Conservation (phyloP, 1,140 invertebrate genomes). For the Dendrolimus punctatus region DNA sequence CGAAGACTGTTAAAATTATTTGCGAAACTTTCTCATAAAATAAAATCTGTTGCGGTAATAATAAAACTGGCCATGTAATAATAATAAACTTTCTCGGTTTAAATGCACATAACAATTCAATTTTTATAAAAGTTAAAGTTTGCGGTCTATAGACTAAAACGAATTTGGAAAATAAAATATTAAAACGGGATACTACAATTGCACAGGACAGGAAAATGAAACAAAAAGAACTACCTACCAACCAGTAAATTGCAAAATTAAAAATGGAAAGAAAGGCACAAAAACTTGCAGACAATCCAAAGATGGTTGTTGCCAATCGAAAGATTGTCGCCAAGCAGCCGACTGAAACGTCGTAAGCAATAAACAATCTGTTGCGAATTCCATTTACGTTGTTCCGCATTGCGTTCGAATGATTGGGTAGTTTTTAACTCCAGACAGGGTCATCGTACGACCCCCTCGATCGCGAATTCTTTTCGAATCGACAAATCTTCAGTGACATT, state of each 20-base stretch:
- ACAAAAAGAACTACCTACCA: too few relatives aligned
- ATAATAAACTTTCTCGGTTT: too few relatives aligned
- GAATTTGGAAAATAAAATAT: too few relatives aligned
- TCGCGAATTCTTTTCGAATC: slow-evolving; percentile 19
- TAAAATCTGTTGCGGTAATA: too few relatives aligned
- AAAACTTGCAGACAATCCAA: background rate
- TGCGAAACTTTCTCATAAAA: too few relatives aligned
- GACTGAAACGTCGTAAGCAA: slow-evolving; percentile 12
- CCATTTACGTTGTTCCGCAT: slow-evolving; percentile 38
- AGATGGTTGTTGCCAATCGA: slow-evolving; percentile 1
- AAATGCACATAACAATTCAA: too few relatives aligned
- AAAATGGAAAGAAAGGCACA: background rate
- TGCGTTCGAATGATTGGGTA: slow-evolving; percentile 30
- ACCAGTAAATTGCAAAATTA: background rate
- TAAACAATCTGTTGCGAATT: slow-evolving; percentile 29
- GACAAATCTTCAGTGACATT: slow-evolving; percentile 20
- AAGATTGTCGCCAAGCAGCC: slow-evolving; percentile 4
- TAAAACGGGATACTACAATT: too few relatives aligned
- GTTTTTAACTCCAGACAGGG: slow-evolving; percentile 28
- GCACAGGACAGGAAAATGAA: too few relatives aligned
- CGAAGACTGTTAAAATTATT: too few relatives aligned
- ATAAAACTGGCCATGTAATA: too few relatives aligned
- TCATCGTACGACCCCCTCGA: slow-evolving; percentile 24
- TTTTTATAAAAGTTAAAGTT: too few relatives aligned
- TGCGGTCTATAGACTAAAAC: too few relatives aligned